Evolutionary conservation across 2,888 invertebrate genomes (phyloP), one percentile per base, ranked within the genome.

Genomic region (Hypena proboscidalis): DNA sequence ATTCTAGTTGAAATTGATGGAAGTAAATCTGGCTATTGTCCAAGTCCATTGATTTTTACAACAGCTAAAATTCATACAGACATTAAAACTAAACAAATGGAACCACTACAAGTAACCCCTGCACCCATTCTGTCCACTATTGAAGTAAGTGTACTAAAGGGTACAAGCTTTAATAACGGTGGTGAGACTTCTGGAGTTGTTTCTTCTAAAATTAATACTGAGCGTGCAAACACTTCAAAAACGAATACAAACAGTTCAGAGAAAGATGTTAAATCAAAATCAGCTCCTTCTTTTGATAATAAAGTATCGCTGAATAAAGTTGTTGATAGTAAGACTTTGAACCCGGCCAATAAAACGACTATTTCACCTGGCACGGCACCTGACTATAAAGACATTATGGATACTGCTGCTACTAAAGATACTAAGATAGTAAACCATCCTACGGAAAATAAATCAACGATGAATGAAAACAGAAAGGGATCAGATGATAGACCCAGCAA

Each of bases 11-110:
- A 87, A 67, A 80, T 89, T 38, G 83, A 83, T 44, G 70, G 67
- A 32, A 69, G 63, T 48, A 85, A 80, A 47, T 65, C 63, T 23
- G 59, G 55, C 22, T 80, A 74, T 43, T 80, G 41, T 46, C 70
- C 83, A 10, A 80, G 78, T 56, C 81, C 89, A 13, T 62, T 89
- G 48, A 90, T 90, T 57, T 90, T 90, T 57, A 90, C 90, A 10
- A 90, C 88, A n/a, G 90, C 90, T 4, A 90, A 89, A 79, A 90
- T 90, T 58, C 88, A 89, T 36, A 70, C 79, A 1, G 83, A 87
- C 50, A 76, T 71, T 25, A 83, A 83, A 73, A 69, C 70, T 13
- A 84, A 79, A 53, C 63, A 77, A 9, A 84, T 85, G 79, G 85
- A 88, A 66, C 84, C 86, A 21, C 66, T 87, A 34, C 85, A 87